Base-by-base conservation (phyloP, 2,113 vertebrate species). In the Poecile atricapillus region DNA sequence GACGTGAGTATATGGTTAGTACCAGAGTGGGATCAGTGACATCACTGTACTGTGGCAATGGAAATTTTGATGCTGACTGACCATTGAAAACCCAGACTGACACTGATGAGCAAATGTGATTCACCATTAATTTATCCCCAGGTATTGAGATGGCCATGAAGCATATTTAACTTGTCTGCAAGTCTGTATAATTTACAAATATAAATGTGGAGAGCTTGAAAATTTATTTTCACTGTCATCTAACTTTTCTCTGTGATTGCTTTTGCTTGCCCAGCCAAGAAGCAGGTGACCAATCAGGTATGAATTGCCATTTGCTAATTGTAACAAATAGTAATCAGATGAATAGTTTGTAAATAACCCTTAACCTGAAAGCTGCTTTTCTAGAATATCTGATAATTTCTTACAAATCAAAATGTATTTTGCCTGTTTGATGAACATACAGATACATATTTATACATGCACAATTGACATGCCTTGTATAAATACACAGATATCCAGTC, bases 251-350 rank as follows among this genome's bases (percentile, higher is more conserved):
- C 35, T 93, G 44, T 67, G 60, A 76, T 92, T 87, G 41, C 27
- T 92, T 94, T 83, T 83, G 30, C 69, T 84, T 86, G 65, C 46
- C 85, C 59, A 65, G 73, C 41, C 83, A 75, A 81, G 83, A 90
- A 94, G 52, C 63, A 75, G 47, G 55, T 83, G 64, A 93, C 21
- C 68, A 64, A 31, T 79, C 83, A 94, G 83, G 93, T 93, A 96
- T n/a, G 93, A 80, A 76, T 69, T 46, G 28, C 23, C n/a, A 90
- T n/a, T 62, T 20, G 46, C 20, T 85, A 95, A 60, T 87, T 39
- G 39, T 39, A 39, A 39, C 39, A 58, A 91, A 71, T 22, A 92
- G 41, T 80, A 88, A 83, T 44, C 33, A 87, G 43, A 69, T 64
- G 0, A 81, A 63, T 28, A 81, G 52, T 33, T 78, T 71, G 50